A percentile compares a stretch with the other conserved stretches of the same genome.
Conservation (phyloP, 1,140 invertebrate species). For the Bombus haemorrhoidalis region DNA sequence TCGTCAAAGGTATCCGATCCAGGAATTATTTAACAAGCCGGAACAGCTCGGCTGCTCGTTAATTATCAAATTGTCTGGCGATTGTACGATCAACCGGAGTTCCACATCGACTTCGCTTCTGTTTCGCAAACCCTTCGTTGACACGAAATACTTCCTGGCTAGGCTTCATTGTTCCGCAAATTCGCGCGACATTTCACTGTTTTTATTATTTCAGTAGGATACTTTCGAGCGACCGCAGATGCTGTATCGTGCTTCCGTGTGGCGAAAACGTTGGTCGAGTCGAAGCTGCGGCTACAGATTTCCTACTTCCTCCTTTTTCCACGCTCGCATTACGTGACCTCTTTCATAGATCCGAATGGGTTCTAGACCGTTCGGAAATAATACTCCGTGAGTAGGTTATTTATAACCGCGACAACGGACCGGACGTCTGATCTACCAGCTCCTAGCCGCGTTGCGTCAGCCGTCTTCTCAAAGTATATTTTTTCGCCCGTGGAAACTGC, state of each 20-base stretch:
- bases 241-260: background rate
- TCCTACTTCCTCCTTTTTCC: constrained; percentile 59
- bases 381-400: constrained; percentile 67
- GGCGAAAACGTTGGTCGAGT: background rate
- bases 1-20: constrained; percentile 44
- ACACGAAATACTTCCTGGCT: background rate
- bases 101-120: background rate
- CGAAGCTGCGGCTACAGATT: background rate
- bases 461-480: constrained; percentile 52
- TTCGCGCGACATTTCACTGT: background rate
- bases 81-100: background rate
- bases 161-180: background rate
- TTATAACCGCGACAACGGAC: constrained; percentile 66
- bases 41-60: constrained; percentile 26
- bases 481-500: constrained; percentile 45
- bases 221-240: background rate
- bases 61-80: constrained; percentile 56
- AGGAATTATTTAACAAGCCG: constrained; percentile 53
- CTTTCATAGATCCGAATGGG: constrained; percentile 60
- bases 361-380: constrained; percentile 69
- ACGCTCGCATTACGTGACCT: constrained; percentile 57
- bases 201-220: too few relatives aligned
- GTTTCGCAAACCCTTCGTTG: background rate
- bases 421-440: constrained; percentile 64
- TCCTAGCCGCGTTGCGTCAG: constrained; percentile 54